Base-by-base conservation (phyloP, 2,888 invertebrate species). In the Cryptocheilus praepositus region DNA sequence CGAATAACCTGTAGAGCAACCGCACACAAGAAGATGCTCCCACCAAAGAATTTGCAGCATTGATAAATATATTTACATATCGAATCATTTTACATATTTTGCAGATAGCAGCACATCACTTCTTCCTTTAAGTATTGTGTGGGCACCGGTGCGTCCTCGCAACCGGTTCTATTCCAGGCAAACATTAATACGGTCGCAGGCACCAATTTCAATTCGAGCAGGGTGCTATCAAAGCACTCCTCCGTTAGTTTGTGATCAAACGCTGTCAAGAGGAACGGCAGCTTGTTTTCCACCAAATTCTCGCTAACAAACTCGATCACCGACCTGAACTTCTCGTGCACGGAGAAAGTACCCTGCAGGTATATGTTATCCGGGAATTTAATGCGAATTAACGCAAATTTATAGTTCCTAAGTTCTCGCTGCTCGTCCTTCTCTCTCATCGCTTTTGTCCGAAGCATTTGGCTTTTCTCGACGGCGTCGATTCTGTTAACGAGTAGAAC, bases 371-470 rank as follows among this genome's bases (percentile, higher is more conserved):
- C 96, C 0, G 98, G 98, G 86, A 98, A 96, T 61, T 96, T 92
- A 45, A 98, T 90, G 77, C 98, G 90, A 65, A 98, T 93, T 57
- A 98, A 90, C 1, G 95, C 93, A 87, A 95, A 98, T 85, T 94
- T 94, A 87, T 97, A 97, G 88, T 94, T 94, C 62, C 94, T 91
- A 86, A 95, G 91, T 83, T 95, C 95, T 59, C 95, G 90, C 69
- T 93, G 89, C 83, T 96, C 96, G 71, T 98, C 97, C 73, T 95
- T 94, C 84, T 98, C 97, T 21, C 98, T 90, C 97, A 98, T 98
- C 2, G 97, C 97, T 88, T 97, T 97, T 0, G 98, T 98, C 81
- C 96, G 91, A 7, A 99, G 90, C 90, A 96, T 94, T 85, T 95
- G 93, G 83, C 94, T 93, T 82, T 92, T 94, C 85, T 97, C 97